Evolutionary conservation across 2,888 invertebrate genomes (phyloP).

Genomic region (Melolontha melolontha): DNA sequence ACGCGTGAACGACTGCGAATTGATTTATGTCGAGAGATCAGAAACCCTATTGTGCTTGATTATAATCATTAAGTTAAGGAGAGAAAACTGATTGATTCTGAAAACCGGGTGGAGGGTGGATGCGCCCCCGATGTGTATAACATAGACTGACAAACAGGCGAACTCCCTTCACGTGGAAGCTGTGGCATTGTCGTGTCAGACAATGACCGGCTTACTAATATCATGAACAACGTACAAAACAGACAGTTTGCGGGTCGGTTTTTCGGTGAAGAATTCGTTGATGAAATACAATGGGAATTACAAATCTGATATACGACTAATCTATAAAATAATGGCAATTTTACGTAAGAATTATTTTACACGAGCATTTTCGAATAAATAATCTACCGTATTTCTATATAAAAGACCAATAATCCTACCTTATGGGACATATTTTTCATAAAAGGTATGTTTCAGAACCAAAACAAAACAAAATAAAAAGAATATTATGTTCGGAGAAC

Average conservation of each 20-base stretch:
- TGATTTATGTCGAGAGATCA: conserved; percentile 48
- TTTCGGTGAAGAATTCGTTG: conserved; percentile 6
- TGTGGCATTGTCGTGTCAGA: conserved; percentile 40
- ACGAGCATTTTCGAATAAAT: background rate
- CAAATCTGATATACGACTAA: conserved; percentile 24
- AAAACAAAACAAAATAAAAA: no score
- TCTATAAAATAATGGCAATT: conserved; percentile 26
- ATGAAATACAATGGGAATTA: conserved; percentile 2
- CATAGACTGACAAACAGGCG: conserved; percentile 23
- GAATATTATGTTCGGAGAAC: no score
- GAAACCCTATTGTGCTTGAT: conserved; percentile 46
- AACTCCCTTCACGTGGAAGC: conserved; percentile 30
- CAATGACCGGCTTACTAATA: conserved; percentile 44
- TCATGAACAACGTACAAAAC: conserved; percentile 34
- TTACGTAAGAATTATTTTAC: background rate
- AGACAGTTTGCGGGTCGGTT: conserved; percentile 22
- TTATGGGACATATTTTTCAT: no score
- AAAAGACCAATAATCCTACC: no score
- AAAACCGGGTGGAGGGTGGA: conserved; percentile 35
- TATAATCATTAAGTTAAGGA: conserved; percentile 47
- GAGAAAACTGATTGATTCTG: conserved; percentile 46
- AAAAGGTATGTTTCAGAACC: no score
- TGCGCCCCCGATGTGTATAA: conserved; percentile 20
- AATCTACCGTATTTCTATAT: no score
- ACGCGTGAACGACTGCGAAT: conserved; percentile 46